Percentiles rank a stretch among this genome's conserved stretches.
Evolutionary conservation across 2,797 vertebrate species (phyloP).

Genomic region (Sebastes diploproa): DNA sequence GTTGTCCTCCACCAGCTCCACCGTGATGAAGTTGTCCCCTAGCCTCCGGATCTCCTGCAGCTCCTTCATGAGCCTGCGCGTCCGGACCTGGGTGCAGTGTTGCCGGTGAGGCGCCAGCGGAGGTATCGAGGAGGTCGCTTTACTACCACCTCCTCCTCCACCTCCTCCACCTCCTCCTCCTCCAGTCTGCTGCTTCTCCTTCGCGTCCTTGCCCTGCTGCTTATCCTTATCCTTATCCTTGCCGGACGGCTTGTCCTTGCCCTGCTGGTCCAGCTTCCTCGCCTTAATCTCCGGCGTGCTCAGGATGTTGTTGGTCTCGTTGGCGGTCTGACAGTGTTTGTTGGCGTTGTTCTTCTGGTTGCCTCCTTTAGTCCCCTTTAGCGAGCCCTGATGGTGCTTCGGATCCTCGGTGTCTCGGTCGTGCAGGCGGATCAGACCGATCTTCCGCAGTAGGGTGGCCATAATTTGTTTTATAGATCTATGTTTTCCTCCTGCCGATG

Average conservation of each 20-base stretch:
- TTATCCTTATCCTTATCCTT: slow-evolving; percentile 71
- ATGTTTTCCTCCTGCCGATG: slow-evolving; percentile 44
- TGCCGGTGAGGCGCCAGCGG: slow-evolving; percentile 88
- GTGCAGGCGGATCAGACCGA: slow-evolving; percentile 97
- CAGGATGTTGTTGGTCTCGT: slow-evolving; percentile 86
- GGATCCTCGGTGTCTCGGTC: slow-evolving; percentile 98
- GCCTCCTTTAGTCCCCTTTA: slow-evolving; percentile 90
- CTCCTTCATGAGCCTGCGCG: slow-evolving; percentile 98
- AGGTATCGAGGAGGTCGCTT: slow-evolving; percentile 82
- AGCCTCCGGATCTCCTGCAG: slow-evolving; percentile 97
- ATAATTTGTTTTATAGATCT: slow-evolving; percentile 78
- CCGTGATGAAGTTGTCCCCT: slow-evolving; percentile 98
- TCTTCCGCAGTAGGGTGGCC: slow-evolving; percentile 98
- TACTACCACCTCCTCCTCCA: slow-evolving; percentile 69
- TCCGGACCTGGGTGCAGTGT: slow-evolving; percentile 97
- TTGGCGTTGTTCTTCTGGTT: slow-evolving; percentile 90
- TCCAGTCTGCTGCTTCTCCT: slow-evolving; percentile 81
- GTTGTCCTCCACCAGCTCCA: slow-evolving; percentile 99
- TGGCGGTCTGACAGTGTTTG: slow-evolving; percentile 87
- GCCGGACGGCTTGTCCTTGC: slow-evolving; percentile 82
- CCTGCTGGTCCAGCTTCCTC: slow-evolving; percentile 88
- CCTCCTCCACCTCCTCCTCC: slow-evolving; percentile 36
- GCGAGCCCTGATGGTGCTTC: slow-evolving; percentile 94
- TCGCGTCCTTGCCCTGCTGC: slow-evolving; percentile 79
- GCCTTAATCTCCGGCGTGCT: slow-evolving; percentile 88